phyloP scores from a whole-genome alignment of 2,113 vertebrate genomes.

The Sminthopsis crassicaudata region DNA sequence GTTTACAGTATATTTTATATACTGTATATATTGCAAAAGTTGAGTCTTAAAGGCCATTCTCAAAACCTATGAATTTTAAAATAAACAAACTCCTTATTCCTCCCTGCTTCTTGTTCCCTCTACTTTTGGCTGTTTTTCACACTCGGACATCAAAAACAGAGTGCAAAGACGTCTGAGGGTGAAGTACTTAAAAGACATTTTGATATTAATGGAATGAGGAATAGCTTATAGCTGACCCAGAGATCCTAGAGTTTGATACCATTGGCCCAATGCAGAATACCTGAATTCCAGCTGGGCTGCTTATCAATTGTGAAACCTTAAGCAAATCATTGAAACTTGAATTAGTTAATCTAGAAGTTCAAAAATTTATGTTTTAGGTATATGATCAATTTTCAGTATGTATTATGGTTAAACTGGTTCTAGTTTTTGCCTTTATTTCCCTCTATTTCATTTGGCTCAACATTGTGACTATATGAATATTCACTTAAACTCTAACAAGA shows the following conservation, averaged over 20 bases:
- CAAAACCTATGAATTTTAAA: not conserved
- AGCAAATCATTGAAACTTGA: not conserved
- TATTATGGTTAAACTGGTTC: not conserved
- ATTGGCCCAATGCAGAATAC: not conserved
- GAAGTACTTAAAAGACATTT: not conserved
- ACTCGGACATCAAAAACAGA: not conserved
- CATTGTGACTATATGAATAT: not conserved
- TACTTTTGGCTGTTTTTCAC: not conserved
- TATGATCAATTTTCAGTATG: not conserved
- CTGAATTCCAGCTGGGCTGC: not conserved
- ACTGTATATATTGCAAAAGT: not conserved
- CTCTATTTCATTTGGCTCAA: not conserved
- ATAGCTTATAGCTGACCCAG: not conserved
- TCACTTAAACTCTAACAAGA: slow-evolving; percentile 2
- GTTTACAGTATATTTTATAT: not conserved
- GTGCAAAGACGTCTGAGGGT: not conserved
- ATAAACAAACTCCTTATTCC: not conserved
- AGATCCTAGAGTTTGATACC: not conserved
- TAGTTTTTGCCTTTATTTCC: not conserved
- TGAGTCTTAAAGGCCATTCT: not conserved
- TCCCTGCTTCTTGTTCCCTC: not conserved
- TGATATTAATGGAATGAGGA: not conserved
- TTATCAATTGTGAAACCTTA: not conserved
- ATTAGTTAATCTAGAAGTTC: not conserved
- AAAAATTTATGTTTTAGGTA: not conserved